Evolutionary conservation across 2,113 vertebrate genomes (phyloP).

Genomic region (Aleadryas rufinucha): DNA sequence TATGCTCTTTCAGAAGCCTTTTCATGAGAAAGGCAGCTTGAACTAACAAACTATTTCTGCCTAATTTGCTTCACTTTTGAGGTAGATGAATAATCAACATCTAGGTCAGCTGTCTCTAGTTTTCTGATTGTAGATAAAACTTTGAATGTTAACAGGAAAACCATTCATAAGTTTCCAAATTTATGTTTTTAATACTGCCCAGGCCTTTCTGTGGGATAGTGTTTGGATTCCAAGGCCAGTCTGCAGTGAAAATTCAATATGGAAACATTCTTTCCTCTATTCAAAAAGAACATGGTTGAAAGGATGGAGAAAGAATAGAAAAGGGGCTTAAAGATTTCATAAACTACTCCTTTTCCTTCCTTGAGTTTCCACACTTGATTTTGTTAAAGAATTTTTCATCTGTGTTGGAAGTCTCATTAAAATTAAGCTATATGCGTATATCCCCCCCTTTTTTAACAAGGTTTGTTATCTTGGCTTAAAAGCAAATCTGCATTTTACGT

Average conservation of each 20-base stretch:
- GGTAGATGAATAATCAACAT: not conserved
- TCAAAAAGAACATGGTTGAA: not conserved
- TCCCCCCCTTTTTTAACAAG: fast-evolving
- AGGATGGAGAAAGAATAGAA: not conserved
- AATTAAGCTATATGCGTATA: not conserved
- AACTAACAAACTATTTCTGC: conserved; percentile 11
- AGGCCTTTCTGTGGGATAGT: not conserved
- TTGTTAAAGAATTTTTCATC: not conserved
- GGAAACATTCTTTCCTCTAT: not conserved
- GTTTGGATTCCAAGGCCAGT: not conserved
- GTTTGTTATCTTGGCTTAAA: not conserved
- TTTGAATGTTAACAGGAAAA: not conserved
- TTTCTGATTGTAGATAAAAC: not conserved
- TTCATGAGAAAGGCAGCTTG: not conserved
- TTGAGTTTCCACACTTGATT: not conserved
- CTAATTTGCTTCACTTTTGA: not conserved
- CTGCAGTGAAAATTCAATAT: not conserved
- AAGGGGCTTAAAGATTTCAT: not conserved
- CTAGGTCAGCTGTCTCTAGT: not conserved
- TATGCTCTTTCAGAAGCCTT: conserved; percentile 3
- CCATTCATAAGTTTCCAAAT: not conserved
- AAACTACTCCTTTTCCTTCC: not conserved
- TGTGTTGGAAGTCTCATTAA: not conserved
- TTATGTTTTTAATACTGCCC: not conserved
- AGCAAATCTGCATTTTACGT: not conserved